Base-by-base conservation (phyloP, 2,113 vertebrate genomes). In the Nanorana parkeri region DNA sequence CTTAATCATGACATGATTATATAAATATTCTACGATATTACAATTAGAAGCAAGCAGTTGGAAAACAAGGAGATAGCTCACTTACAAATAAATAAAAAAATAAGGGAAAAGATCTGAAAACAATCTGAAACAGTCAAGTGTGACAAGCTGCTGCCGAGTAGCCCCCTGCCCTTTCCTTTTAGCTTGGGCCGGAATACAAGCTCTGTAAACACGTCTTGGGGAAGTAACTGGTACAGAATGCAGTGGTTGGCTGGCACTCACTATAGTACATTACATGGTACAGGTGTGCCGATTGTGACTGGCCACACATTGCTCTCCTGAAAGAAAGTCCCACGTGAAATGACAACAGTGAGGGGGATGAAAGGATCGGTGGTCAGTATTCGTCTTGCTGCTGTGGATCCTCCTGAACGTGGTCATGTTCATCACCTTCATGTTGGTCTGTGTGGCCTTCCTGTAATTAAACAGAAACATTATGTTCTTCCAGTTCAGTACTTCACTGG, bases 331-430 rank as follows among this genome's bases (percentile, higher is more conserved):
- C 94, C 93, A 95, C 85, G 86, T 91, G 92, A 91, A 94, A 90
- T 71, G 88, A 92, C 89, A 94, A 92, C 86, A 87, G 89, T 90
- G 89, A 86, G 84, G 90, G 91, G 82, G 74, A 93, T 89, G 51
- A 78, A 86, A 10, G 17, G 83, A 85, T 51, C 83, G 84, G 84
- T 75, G 89, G 86, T 99, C 95, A 99, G 94, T 99, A 99, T 91
- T 99, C 98, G 85, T 99, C 98, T 86, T 96, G 96, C 86, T 94
- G 96, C 80, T 91, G 91, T 84, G 91, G 95, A 88, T 93, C 94
- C 84, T 97, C 96, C 0, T 89, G 93, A 85, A 88, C 90, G 60
- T 91, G 95, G 78, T 94, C 95, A 73, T 95, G 95, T 77, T 94
- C 95, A 69, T 95, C 93, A 3, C 94, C 94, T 85, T 99, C 97